Conservation (phyloP, 2,113 vertebrate species). For the Brienomyrus longianalis region DNA sequence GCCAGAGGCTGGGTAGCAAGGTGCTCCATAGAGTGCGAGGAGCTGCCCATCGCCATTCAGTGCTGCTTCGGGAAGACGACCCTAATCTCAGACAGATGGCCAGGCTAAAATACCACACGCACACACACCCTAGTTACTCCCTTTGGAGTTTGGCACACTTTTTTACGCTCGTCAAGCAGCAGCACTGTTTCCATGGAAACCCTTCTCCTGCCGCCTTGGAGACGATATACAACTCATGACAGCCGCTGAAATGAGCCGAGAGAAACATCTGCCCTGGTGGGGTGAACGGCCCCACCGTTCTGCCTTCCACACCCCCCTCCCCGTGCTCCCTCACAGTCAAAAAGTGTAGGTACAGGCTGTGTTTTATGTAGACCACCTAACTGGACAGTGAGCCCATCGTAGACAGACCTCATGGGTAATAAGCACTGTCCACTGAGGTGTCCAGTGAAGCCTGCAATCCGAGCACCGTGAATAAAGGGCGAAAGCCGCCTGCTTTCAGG, state of each 20-base stretch:
- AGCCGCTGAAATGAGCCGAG: conserved; percentile 64
- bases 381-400: conserved; percentile 39
- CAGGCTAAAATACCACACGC: conserved; percentile 55
- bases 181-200: conserved; percentile 69
- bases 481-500: background rate
- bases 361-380: background rate
- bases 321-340: conserved; percentile 55
- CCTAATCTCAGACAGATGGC: conserved; percentile 64
- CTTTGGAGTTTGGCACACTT: conserved; percentile 69
- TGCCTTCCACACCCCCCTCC: conserved; percentile 68
- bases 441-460: conserved; percentile 37
- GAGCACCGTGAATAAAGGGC: background rate
- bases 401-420: conserved; percentile 52
- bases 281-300: conserved; percentile 66
- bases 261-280: conserved; percentile 72
- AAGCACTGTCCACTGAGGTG: conserved; percentile 39
- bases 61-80: conserved; percentile 38
- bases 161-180: conserved; percentile 60
- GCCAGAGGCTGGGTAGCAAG: background rate
- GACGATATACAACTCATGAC: conserved; percentile 69
- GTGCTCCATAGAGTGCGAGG: background rate
- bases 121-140: conserved; percentile 53
- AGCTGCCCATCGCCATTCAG: conserved; percentile 35
- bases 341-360: conserved; percentile 22
- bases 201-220: conserved; percentile 61